Conservation (phyloP, 1,140 invertebrate species). For the Tetraneura akinire region DNA sequence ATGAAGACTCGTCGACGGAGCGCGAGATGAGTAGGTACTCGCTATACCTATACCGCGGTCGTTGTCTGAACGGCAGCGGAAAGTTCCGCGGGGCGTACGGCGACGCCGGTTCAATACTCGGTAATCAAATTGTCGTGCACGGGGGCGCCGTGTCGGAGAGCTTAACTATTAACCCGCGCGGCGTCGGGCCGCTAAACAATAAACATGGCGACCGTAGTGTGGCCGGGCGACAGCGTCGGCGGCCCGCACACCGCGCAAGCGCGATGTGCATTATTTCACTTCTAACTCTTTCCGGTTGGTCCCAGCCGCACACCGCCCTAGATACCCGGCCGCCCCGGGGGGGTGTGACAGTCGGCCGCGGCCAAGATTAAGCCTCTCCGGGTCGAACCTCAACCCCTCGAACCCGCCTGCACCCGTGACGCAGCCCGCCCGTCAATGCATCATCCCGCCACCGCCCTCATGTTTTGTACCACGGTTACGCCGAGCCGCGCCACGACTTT, state of each 20-base stretch:
- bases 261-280: slow-evolving; percentile 35
- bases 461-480: neutral
- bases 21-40: neutral
- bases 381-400: slow-evolving; percentile 47
- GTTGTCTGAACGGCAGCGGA: neutral
- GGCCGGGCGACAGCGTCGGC: neutral
- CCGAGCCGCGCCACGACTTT: slow-evolving; percentile 42
- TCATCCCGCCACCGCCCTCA: neutral
- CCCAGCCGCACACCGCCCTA: slow-evolving; percentile 44
- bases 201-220: slow-evolving; percentile 44
- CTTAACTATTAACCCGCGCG: slow-evolving; percentile 49
- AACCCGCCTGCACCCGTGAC: neutral
- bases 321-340: slow-evolving; percentile 6
- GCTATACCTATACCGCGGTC: too few relatives aligned
- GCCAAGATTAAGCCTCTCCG: slow-evolving; percentile 50
- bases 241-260: slow-evolving; percentile 7
- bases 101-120: slow-evolving; percentile 48
- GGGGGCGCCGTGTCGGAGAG: slow-evolving; percentile 50
- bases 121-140: slow-evolving; percentile 51
- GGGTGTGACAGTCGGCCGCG: slow-evolving; percentile 47
- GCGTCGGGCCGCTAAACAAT: slow-evolving; percentile 51
- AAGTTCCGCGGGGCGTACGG: neutral
- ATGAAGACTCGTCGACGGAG: neutral
- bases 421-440: too few relatives aligned
- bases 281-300: slow-evolving; percentile 52